Evolutionary conservation across 2,888 invertebrate species (phyloP).

Genomic region (Meghimatium bilineatum): DNA sequence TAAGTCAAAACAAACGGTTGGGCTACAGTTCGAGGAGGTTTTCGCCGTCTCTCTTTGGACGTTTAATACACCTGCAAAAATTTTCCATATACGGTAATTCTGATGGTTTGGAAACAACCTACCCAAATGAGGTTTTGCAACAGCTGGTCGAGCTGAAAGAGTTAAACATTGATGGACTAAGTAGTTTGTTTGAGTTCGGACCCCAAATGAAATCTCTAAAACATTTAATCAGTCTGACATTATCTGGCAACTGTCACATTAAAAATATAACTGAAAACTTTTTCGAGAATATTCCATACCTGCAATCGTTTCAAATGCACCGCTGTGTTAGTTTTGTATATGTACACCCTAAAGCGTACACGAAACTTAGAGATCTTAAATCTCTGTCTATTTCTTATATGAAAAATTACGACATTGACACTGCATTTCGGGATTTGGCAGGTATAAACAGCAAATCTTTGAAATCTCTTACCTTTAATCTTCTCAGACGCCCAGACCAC

Average conservation of each 20-base stretch:
- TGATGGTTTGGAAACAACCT: background rate
- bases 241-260: background rate
- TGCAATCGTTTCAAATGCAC: background rate
- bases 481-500: background rate
- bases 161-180: constrained; percentile 15
- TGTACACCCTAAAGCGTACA: background rate
- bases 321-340: background rate
- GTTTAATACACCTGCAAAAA: background rate
- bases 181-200: background rate
- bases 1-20: background rate
- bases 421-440: constrained; percentile 11
- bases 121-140: constrained; percentile 2
- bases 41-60: background rate
- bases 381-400: background rate
- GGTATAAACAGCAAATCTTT: background rate
- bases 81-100: background rate
- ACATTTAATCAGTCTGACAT: background rate
- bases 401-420: constrained; percentile 5
- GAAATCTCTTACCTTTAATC: background rate
- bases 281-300: constrained; percentile 22
- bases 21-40: constrained; percentile 1
- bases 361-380: background rate
- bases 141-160: background rate
- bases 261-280: constrained; percentile 1
- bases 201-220: constrained; percentile 19